Base-by-base conservation (phyloP, 2,888 invertebrate species). In the Stenodera caucasica region DNA sequence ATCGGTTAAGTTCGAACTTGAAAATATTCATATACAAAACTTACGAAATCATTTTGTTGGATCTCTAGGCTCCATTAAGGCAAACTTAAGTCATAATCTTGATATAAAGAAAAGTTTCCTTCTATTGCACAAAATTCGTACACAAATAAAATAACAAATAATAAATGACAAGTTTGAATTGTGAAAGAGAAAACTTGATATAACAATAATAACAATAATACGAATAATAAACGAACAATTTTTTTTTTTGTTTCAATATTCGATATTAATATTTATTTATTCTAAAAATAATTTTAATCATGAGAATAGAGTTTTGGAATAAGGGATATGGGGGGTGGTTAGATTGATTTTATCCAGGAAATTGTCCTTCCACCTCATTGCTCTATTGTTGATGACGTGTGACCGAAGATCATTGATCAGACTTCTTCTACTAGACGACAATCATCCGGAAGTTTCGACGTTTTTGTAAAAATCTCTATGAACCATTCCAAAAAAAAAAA, bases 351-450 rank as follows among this genome's bases (percentile, higher is more conserved):
- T 35, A 37, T 40, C 58, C 71, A 73, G 77, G 75, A 77, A 75
- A 75, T 72, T 70, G 73, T 67, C 64, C 72, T 75, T 77, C 75
- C 77, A 75, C 73, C 71, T 75, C 75, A 75, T 75, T 76, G 74
- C 71, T 65, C 69, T 64, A 60, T 62, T 71, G 71, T 65, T 70
- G 75, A 75, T 75, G 75, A 72, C 72, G 73, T 74, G 75, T 73
- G 75, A 75, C 75, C 73, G 68, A 68, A 68, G 70, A 72, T 70
- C 73, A 74, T 75, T 70, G 73, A 75, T 75, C 74, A 74, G 70
- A 64, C 55, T 58, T 33, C 32, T 58, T 57, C 61, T 57, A 49
- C 54, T 61, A 53, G 54, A 58, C 64, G 61, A 60, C n/a, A 21
- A 45, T 23, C 45, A 45, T 23, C 45, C 45, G 45, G 45, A 45